phyloP scores from a whole-genome alignment of 2,113 vertebrate species.

The Crotalus horridus region DNA sequence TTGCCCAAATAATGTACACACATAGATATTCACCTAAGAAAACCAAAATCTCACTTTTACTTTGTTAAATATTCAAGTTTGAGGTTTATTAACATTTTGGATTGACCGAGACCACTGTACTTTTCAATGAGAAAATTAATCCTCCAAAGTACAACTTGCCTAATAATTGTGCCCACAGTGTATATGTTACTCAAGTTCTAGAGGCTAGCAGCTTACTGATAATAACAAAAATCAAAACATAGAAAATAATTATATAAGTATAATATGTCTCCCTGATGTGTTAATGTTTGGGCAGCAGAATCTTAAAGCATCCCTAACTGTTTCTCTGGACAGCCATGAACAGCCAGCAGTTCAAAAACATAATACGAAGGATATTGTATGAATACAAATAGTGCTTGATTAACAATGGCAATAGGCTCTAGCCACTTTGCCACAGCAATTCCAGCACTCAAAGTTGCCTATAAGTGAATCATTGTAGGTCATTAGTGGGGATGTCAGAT shows the following conservation, averaged over 20 bases:
- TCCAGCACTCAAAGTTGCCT: not conserved
- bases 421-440: not conserved
- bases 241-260: not conserved
- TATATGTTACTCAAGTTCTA: not conserved
- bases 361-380: not conserved
- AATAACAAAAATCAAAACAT: not conserved
- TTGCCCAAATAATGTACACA: too few relatives aligned
- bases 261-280: not conserved
- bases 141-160: too few relatives aligned
- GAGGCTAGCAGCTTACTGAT: not conserved
- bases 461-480: not conserved
- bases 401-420: not conserved
- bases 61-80: too few relatives aligned
- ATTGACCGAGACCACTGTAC: too few relatives aligned
- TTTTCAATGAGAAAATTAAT: too few relatives aligned
- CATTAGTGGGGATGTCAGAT: not conserved
- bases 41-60: too few relatives aligned
- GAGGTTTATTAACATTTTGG: too few relatives aligned
- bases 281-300: not conserved
- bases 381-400: not conserved
- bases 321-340: not conserved
- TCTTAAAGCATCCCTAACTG: not conserved
- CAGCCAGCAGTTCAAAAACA: not conserved
- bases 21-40: too few relatives aligned
- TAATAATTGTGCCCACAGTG: too few relatives aligned